Conservation (phyloP, 2,888 invertebrate genomes). For the Melanostoma mellinum region DNA sequence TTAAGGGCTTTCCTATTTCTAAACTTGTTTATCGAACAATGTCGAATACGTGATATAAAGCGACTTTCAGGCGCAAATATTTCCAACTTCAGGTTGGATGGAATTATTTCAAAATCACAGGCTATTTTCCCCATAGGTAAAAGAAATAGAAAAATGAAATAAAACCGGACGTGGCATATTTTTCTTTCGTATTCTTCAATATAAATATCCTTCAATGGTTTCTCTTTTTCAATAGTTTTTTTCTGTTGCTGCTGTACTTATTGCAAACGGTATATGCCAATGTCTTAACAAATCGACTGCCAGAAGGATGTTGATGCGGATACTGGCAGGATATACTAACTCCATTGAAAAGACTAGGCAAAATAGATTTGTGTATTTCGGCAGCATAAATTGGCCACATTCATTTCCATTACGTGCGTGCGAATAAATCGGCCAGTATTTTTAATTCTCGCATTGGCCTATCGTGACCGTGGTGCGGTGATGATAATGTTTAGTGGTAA, state of each 20-base stretch:
- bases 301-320: constrained; percentile 40
- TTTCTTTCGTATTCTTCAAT: constrained; percentile 7
- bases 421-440: constrained; percentile 68
- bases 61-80: too few relatives aligned
- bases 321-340: constrained; percentile 32
- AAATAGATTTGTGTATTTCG: constrained; percentile 56
- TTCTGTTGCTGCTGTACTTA: neutral
- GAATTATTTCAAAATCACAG: too few relatives aligned
- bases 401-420: constrained; percentile 72
- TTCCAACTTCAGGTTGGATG: too few relatives aligned
- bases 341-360: constrained; percentile 27
- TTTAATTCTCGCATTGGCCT: constrained; percentile 67
- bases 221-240: constrained; percentile 17
- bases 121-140: neutral
- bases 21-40: too few relatives aligned
- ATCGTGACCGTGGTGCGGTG: constrained; percentile 21
- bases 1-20: too few relatives aligned
- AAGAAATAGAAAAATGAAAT: constrained; percentile 19
- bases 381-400: constrained; percentile 66
- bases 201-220: constrained; percentile 31
- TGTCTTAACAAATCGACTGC: constrained; percentile 46
- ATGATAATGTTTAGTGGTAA: constrained; percentile 54
- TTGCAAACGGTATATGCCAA: constrained; percentile 14
- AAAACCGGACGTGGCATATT: constrained; percentile 16
- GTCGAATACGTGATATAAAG: too few relatives aligned